A percentile compares a stretch with the other conserved stretches of the same genome.
These are phyloP conservation scores for Melanogrammus aeglefinus DNA, from an alignment of 2,797 vertebrate genomes.

Conservation along the genomic window DNA sequence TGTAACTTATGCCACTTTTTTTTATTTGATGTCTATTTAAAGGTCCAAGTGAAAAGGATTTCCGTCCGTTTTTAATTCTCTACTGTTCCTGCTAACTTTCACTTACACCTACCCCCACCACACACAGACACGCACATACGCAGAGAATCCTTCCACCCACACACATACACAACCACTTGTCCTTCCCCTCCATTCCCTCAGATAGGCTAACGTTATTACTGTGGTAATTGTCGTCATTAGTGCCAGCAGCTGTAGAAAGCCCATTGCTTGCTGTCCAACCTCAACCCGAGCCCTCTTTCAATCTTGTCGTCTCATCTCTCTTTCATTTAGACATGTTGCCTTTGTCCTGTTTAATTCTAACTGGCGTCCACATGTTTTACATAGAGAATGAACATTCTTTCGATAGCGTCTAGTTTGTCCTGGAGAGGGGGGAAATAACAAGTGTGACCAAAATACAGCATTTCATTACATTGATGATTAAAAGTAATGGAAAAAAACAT, in stretches of 20 bases:
- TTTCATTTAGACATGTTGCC: conserved; percentile 57
- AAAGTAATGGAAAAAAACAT: too few relatives aligned
- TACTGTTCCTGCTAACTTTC: conserved; percentile 32
- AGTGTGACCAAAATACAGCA: background rate
- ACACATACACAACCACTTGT: conserved; percentile 89
- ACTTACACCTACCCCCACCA: conserved; percentile 45
- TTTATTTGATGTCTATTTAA: conserved; percentile 42
- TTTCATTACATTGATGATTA: background rate
- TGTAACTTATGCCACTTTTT: background rate
- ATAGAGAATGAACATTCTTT: conserved; percentile 19
- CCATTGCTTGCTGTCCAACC: conserved; percentile 72
- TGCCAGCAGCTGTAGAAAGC: conserved; percentile 91
- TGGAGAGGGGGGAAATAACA: background rate
- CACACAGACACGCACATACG: too few relatives aligned
- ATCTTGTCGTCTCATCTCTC: conserved; percentile 51
- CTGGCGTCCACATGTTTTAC: conserved; percentile 20
- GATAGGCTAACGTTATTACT: conserved; percentile 99
- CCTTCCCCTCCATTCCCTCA: conserved; percentile 96
- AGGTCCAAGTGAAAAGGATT: conserved; percentile 42
- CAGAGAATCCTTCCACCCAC: conserved; percentile 15
- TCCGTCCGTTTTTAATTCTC: conserved; percentile 41
- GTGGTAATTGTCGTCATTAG: conserved; percentile 99
- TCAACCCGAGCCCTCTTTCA: conserved; percentile 59
- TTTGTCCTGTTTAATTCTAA: conserved; percentile 34
- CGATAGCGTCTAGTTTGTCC: background rate